These are phyloP conservation scores for Argentina silus DNA, from an alignment of 2,797 vertebrate species.

Conservation along the genomic window DNA sequence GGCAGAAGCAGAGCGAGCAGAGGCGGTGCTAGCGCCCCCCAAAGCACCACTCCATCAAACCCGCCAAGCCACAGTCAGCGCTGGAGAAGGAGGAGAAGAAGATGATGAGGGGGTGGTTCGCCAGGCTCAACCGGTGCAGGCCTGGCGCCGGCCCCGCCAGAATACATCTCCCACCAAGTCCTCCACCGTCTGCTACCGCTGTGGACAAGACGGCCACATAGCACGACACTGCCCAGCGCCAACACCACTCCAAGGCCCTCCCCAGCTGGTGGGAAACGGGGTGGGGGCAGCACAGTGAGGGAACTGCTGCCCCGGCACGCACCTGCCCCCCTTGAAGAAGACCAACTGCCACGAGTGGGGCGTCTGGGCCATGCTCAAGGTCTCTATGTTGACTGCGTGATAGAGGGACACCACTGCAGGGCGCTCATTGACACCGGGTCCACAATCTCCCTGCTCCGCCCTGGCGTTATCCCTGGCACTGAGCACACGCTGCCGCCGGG, in stretches of 20 bases:
- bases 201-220: background rate
- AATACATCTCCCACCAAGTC: too few relatives aligned
- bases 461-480: background rate
- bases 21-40: background rate
- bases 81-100: background rate
- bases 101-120: background rate
- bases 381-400: background rate
- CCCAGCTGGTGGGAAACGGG: background rate
- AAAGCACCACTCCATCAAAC: too few relatives aligned
- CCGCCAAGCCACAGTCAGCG: background rate
- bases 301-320: background rate
- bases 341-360: background rate
- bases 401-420: background rate
- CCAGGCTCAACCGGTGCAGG: background rate
- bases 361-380: background rate
- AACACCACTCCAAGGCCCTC: background rate
- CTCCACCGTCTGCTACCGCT: background rate
- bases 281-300: background rate
- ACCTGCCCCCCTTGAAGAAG: too few relatives aligned
- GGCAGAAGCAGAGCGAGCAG: background rate
- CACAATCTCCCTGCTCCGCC: slow-evolving; percentile 10
- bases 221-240: background rate
- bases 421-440: slow-evolving; percentile 9
- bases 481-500: too few relatives aligned
- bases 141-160: too few relatives aligned